Percentiles rank a stretch among this genome's conserved stretches.
Evolutionary conservation across 1,140 invertebrate genomes (phyloP).

Genomic region (Aphelinus atriplicis): DNA sequence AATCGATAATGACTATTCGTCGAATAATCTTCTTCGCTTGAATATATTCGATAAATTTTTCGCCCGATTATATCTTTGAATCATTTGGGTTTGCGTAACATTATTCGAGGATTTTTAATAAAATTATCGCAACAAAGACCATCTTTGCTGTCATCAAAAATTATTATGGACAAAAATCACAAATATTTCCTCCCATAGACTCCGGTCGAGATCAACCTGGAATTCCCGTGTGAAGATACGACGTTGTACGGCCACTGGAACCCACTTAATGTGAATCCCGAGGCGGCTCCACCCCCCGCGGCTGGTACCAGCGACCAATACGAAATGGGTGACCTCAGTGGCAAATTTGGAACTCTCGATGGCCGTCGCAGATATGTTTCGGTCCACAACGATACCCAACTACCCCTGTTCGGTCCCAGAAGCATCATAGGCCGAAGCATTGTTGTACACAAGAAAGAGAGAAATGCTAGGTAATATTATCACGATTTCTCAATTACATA

Average conservation of each 20-base stretch:
- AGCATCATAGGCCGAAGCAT: constrained; percentile 88
- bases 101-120: no score
- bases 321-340: constrained; percentile 89
- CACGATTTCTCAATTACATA: constrained; percentile 20
- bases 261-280: constrained; percentile 76
- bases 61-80: no score
- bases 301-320: constrained; percentile 85
- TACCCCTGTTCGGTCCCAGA: constrained; percentile 84
- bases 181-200: constrained; percentile 65
- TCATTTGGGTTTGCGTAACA: no score
- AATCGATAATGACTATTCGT: no score
- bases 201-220: constrained; percentile 80
- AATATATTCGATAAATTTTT: no score
- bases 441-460: constrained; percentile 82
- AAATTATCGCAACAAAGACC: no score
- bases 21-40: no score
- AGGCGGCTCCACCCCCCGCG: constrained; percentile 69
- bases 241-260: constrained; percentile 86
- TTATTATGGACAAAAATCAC: no score
- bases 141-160: no score
- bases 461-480: constrained; percentile 60
- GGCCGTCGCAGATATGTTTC: constrained; percentile 68
- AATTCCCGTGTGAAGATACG: constrained; percentile 87
- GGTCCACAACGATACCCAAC: constrained; percentile 82
- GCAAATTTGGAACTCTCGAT: constrained; percentile 84